These are phyloP conservation scores for Tragulus kanchil DNA, from an alignment of 2,113 vertebrate genomes.

Conservation along the genomic window DNA sequence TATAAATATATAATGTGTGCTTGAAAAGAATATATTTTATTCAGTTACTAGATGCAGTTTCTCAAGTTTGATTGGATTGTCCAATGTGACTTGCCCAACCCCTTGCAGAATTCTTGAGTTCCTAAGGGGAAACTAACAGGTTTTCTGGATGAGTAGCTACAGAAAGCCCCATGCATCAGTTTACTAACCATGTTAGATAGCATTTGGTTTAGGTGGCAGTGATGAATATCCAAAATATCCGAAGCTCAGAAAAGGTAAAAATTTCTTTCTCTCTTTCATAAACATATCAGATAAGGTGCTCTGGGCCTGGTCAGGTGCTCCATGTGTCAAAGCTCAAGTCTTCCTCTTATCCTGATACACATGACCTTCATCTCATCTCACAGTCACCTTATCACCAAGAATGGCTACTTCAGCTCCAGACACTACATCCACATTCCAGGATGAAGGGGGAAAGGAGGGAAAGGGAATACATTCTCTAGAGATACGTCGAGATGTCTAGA, in stretches of 20 bases:
- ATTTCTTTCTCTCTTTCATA: not conserved
- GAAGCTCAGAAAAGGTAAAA: not conserved
- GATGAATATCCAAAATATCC: not conserved
- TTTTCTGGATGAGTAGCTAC: not conserved
- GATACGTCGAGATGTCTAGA: not conserved
- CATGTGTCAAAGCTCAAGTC: not conserved
- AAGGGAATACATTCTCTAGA: not conserved
- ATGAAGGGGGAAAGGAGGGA: not conserved
- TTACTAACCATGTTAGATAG: not conserved
- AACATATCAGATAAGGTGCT: not conserved
- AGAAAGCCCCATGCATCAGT: not conserved
- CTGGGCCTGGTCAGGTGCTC: accelerated
- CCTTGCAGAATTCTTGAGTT: not conserved
- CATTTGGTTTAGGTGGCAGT: not conserved
- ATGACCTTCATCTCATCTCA: not conserved
- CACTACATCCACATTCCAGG: not conserved
- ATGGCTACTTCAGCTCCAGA: not conserved
- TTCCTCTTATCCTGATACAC: not conserved
- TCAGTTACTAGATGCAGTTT: not conserved
- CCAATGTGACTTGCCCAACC: not conserved
- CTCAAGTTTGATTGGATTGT: not conserved
- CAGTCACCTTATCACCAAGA: not conserved
- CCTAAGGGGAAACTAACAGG: not conserved
- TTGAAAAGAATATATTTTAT: not conserved
- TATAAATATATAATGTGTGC: not conserved